Base-by-base conservation (phyloP, 2,888 invertebrate species). In the Hedychridium roseum region DNA sequence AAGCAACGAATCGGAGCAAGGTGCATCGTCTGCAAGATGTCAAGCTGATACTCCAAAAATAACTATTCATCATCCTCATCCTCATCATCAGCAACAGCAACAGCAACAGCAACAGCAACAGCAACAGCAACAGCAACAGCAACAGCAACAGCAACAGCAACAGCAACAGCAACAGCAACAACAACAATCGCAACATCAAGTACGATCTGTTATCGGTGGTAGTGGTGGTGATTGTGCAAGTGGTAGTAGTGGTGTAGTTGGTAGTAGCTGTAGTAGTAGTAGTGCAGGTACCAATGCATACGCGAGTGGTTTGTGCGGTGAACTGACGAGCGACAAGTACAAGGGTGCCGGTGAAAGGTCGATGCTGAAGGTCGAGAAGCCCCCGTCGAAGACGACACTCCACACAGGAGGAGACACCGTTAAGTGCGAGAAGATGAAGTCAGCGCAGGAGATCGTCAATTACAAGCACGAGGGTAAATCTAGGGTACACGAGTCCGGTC, bases 281-380 rank as follows among this genome's bases (percentile, higher is more conserved):
- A n/a, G n/a, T n/a, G n/a, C n/a, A n/a, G n/a, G n/a, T n/a, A n/a
- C n/a, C n/a, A n/a, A n/a, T n/a, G n/a, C n/a, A n/a, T n/a, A n/a
- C n/a, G 31, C 23, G 23, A 23, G 23, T 30, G 30, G 3, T 3
- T 12, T 14, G 28, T 35, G 36, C 35, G 30, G 16, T 26, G 44
- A 38, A 31, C 54, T 55, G 30, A 46, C 42, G 38, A 56, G 57
- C 50, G 58, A 60, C 41, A 70, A 68, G 46, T 69, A 71, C 45
- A 66, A 74, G 57, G 72, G 64, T 26, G 70, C 70, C 6, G 70
- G 52, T 47, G 76, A 77, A 15, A 74, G 70, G 54, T 62, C 69
- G 30, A 60, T 65, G 56, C 49, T 71, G 15, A 77, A 74, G 52
- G 51, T 68, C 38, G 72, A 71, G 9, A 74, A 71, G 40, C 50